phyloP scores from a whole-genome alignment of 1,140 invertebrate species.

The Metopolophium dirhodum region DNA sequence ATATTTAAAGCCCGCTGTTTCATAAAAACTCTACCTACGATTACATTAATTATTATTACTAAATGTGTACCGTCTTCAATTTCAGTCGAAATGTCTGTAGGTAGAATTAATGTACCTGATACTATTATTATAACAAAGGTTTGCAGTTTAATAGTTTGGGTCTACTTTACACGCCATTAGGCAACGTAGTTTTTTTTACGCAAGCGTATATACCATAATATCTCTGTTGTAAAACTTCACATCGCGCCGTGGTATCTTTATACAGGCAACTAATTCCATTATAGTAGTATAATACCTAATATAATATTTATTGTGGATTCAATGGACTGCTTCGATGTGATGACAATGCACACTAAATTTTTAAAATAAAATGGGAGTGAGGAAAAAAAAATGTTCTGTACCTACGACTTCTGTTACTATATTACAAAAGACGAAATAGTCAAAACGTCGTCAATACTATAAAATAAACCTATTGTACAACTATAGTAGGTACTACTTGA shows the following conservation, averaged over 20 bases:
- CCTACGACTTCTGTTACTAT: too few species aligned
- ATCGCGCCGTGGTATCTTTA: background rate
- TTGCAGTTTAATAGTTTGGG: slow-evolving; percentile 7
- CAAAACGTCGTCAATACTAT: too few species aligned
- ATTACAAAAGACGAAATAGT: too few species aligned
- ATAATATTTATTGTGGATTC: background rate
- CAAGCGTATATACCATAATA: background rate
- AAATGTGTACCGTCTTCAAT: background rate
- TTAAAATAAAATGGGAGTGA: background rate
- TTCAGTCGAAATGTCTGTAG: background rate
- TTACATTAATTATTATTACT: background rate
- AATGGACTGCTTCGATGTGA: background rate
- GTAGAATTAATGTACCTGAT: background rate
- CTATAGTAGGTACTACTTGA: background rate
- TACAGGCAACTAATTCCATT: background rate
- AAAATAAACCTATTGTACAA: background rate
- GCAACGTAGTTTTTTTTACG: background rate
- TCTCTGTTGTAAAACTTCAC: background rate
- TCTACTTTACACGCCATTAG: slow-evolving; percentile 26
- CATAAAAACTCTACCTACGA: background rate
- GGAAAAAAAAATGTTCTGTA: background rate
- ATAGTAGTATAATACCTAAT: background rate
- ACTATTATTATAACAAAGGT: background rate
- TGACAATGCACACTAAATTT: background rate
- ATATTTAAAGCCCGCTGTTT: background rate